A percentile compares a stretch with the other conserved stretches of the same genome.
phyloP scores from a whole-genome alignment of 2,797 vertebrate genomes.

The Esox masquinongy region DNA sequence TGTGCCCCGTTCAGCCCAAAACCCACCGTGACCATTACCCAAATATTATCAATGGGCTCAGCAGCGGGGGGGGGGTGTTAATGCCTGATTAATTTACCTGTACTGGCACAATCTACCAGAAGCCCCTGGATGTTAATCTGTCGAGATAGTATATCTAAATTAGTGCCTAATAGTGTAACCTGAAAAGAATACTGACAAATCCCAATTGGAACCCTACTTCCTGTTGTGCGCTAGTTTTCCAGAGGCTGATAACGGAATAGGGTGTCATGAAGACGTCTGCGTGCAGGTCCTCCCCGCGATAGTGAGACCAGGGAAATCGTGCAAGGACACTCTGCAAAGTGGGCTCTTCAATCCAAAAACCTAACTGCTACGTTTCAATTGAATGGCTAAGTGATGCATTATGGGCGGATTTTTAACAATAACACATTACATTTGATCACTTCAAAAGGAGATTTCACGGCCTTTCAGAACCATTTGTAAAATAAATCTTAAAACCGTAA shows the following conservation, averaged over 20 bases:
- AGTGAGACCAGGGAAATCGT: too few relatives aligned
- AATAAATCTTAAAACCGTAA: too few relatives aligned
- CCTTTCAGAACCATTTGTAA: too few relatives aligned
- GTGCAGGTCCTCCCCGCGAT: neutral
- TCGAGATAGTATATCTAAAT: neutral
- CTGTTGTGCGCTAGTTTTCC: neutral
- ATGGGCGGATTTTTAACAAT: too few relatives aligned
- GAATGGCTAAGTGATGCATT: too few relatives aligned
- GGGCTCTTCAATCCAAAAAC: too few relatives aligned
- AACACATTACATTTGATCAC: too few relatives aligned
- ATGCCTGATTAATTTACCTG: neutral
- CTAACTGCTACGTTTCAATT: too few relatives aligned
- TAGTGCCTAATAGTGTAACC: neutral
- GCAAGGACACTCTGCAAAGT: too few relatives aligned
- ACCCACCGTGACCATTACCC: neutral
- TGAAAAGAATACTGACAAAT: neutral
- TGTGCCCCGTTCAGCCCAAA: neutral
- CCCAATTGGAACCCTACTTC: neutral
- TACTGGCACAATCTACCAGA: neutral
- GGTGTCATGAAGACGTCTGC: neutral
- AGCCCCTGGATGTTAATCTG: neutral
- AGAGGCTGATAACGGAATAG: neutral
- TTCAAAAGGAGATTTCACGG: too few relatives aligned
- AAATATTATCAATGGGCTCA: neutral
- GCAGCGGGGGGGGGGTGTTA: neutral